A percentile compares a stretch with the other conserved stretches of the same genome.
Conservation (phyloP, 2,888 invertebrate species). For the Pseudococcus jackbeardsleyi region DNA sequence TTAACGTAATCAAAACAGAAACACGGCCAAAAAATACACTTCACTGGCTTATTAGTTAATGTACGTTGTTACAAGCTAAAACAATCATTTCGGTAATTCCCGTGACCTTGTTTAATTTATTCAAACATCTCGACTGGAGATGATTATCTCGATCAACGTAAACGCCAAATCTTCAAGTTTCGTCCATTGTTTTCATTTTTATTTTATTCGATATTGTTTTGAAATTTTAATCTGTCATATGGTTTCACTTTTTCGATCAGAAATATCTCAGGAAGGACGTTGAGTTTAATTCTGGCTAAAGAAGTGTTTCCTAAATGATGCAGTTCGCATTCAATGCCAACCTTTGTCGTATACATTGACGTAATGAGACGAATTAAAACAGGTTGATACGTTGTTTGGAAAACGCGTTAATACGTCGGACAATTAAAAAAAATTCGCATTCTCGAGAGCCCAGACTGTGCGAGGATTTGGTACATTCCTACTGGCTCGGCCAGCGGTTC, state of each 20-base stretch:
- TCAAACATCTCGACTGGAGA: neutral
- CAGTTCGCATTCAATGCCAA: slow-evolving; percentile 32
- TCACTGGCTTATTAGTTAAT: neutral
- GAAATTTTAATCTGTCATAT: neutral
- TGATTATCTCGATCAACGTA: neutral
- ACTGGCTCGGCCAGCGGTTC: neutral
- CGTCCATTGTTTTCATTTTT: neutral
- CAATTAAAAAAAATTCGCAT: slow-evolving; percentile 24
- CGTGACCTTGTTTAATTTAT: neutral
- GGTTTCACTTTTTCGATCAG: slow-evolving; percentile 8
- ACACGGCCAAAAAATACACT: neutral
- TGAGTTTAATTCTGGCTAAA: neutral
- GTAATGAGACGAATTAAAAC: slow-evolving; percentile 29
- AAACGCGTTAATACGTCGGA: slow-evolving; percentile 18
- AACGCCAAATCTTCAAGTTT: neutral
- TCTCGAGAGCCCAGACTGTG: neutral
- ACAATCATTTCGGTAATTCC: slow-evolving; percentile 26
- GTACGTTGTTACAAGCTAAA: neutral
- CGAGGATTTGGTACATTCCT: neutral
- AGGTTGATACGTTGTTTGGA: slow-evolving; percentile 15
- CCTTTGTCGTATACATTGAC: slow-evolving; percentile 30
- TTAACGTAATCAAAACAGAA: neutral
- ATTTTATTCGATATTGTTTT: neutral
- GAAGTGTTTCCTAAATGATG: slow-evolving; percentile 46
- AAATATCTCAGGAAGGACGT: neutral